Base-by-base conservation (phyloP, 2,888 invertebrate species). In the Hypsopygia costalis region DNA sequence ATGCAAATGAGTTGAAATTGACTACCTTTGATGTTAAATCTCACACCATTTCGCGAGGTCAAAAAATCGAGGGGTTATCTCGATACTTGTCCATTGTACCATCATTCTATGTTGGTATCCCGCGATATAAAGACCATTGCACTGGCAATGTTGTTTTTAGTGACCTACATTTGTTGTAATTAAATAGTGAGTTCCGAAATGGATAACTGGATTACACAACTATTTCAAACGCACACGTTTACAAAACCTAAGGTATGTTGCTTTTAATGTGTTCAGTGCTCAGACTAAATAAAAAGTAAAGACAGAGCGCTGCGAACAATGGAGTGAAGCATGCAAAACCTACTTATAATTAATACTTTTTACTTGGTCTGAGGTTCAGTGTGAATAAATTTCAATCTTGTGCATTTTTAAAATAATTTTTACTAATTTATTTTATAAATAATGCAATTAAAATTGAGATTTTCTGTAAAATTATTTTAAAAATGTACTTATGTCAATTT, bases 201-300 rank as follows among this genome's bases (percentile, higher is more conserved):
- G 88, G 82, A 88, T 41, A 76, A 86, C 69, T 89, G 89, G 89
- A 89, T 89, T 47, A 70, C 86, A 38, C 74, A 88, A 54, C 68
- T 89, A 39, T 89, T 89, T 55, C 89, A 89, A 46, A 58, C 82
- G n/a, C 81, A 76, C 31, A 66, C 73, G 1, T 74, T 81, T 44
- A 63, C 48, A 38, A 86, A 81, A 48, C 70, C 81, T 6, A 86
- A 82, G 83, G 88, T 88, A 71, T 43, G 65, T 60, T 25, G 25
- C n/a, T 5, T 25, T 25, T 5, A 8, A 8, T 5, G 6, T 25
- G 7, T 4, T 25, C 16, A 16, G 16, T 4, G 16, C 4, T n/a
- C n/a, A n/a, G n/a, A n/a, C n/a, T n/a, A n/a, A n/a, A n/a, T n/a
- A n/a, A n/a, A n/a, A n/a, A n/a, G n/a, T n/a, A n/a, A n/a, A n/a